Base-by-base conservation (phyloP, 2,888 invertebrate genomes). In the Platycnemis pennipes region DNA sequence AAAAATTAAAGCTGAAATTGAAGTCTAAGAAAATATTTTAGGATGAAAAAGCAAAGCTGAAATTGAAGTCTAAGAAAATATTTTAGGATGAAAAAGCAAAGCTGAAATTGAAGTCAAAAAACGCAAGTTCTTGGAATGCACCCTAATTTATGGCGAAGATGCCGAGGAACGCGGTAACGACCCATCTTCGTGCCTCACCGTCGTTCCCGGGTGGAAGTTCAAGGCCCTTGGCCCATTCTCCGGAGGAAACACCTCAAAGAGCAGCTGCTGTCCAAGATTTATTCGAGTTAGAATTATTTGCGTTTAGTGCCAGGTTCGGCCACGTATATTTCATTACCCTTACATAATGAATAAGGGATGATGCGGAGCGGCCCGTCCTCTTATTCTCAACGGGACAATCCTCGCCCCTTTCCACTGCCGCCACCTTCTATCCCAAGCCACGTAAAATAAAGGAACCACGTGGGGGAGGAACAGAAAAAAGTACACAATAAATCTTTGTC, bases 191-290 rank as follows among this genome's bases (percentile, higher is more conserved):
- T 16, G 31, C 13, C 13, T 37, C 77, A 13, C 13, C 16, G 13
- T 77, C 37, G 11, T 77, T 77, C 77, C 77, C 31, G 37, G 77
- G 26, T 77, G 37, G 37, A 37, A 31, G 37, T 77, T 77, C 77
- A 31, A 26, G 63, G 19, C 26, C 26, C 26, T 63, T 77, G 31
- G 77, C 11, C 11, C 31, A 37, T 77, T 77, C 77, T 37, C 77
- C 77, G 37, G 77, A 77, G 26, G 37, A 77, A 77, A n/a, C 77
- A 37, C 77, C 77, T 77, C 77, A 77, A 77, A 77, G 77, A 37
- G 77, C 77, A 77, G 77, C 77, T 37, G 77, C 77, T 77, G 77
- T 77, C 77, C 77, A 77, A 37, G 77, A 77, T 77, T 77, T 77
- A 77, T 77, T 31, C 77, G 77, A 77, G 77, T 77, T 77, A 26